Percentiles rank a stretch among this genome's conserved stretches.
Conservation (phyloP, 1,140 invertebrate genomes). For the Helicoverpa zea region DNA sequence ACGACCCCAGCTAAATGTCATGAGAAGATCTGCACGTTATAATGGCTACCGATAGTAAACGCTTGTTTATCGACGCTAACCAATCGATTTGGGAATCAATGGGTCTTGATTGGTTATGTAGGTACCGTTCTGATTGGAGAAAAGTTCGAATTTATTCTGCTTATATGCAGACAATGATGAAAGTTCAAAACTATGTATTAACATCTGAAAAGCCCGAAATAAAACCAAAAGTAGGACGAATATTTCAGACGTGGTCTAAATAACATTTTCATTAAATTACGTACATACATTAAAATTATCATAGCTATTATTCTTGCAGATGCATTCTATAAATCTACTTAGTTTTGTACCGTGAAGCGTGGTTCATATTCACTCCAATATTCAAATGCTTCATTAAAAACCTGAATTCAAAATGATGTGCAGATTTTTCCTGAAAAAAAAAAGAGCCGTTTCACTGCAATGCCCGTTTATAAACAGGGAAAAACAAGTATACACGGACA, state of each 20-base stretch:
- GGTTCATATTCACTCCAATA: neutral
- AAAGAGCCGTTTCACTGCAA: neutral
- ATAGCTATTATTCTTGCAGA: no score
- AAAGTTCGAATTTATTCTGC: neutral
- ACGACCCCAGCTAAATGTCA: conserved; percentile 55
- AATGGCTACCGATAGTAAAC: conserved; percentile 28
- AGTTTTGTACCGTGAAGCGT: neutral
- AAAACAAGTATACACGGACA: conserved; percentile 41
- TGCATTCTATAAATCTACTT: neutral
- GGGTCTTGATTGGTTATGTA: conserved; percentile 23
- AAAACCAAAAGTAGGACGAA: no score
- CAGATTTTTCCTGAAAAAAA: conserved; percentile 3
- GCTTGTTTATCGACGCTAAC: conserved; percentile 24
- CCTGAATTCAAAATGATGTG: neutral
- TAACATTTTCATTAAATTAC: no score
- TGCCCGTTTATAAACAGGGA: neutral
- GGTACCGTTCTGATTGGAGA: neutral
- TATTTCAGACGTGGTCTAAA: no score
- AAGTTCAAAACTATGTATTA: no score
- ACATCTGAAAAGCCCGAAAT: no score
- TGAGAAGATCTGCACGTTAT: conserved; percentile 37
- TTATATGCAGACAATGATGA: no score
- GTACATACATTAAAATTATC: no score
- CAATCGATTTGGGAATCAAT: conserved; percentile 14
- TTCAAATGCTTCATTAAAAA: conserved; percentile 19